Evolutionary conservation across 2,888 invertebrate species (phyloP), one percentile per base, ranked within the genome.

Genomic region (Enchytraeus crypticus): DNA sequence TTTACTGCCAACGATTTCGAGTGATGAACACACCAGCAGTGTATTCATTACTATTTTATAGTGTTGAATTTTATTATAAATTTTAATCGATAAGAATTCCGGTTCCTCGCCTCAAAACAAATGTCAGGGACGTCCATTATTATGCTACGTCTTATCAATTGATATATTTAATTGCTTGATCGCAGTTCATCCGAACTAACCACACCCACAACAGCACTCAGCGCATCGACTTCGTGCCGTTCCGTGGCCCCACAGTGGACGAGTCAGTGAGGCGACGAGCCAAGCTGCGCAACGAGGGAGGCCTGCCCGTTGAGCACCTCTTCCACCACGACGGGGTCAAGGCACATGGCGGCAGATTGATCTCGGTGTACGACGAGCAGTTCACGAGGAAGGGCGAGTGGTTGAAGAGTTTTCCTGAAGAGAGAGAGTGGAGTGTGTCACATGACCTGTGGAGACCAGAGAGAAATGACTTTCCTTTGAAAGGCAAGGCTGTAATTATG

Each of bases 191-290:
- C 49, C 18, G 49, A 47, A 23, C 8, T 11, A 47, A 47, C 26
- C 23, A 56, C 46, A 27, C 38, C 27, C 56, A 56, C 46, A 38
- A 45, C 56, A 56, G 56, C 45, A 56, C 56, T 18, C 45, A 56
- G 8, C 56, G 45, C 26, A 27, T 45, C 45, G 56, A 56, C 46
- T 56, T 45, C 46, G 23, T 26, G 18, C 56, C 45, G 14, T 56
- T 56, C 26, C 45, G 56, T 27, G 8, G 54, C 26, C 32, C 56
- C 18, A 56, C 56, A 11, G 27, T 56, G 18, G 45, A 56, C 43
- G 56, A 45, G 23, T n/a, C 23, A 3, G 45, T 56, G 1, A 21
- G 56, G 18, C 43, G 56, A 18, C 26, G 45, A n/a, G 34, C 26
- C n/a, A 56, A 56, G 45, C 56, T 56, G 34, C 27, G 30, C 29